A percentile compares a stretch with the other conserved stretches of the same genome.
Evolutionary conservation across 1,140 invertebrate genomes (phyloP).

Genomic region (Drosophila pallidifrons): DNA sequence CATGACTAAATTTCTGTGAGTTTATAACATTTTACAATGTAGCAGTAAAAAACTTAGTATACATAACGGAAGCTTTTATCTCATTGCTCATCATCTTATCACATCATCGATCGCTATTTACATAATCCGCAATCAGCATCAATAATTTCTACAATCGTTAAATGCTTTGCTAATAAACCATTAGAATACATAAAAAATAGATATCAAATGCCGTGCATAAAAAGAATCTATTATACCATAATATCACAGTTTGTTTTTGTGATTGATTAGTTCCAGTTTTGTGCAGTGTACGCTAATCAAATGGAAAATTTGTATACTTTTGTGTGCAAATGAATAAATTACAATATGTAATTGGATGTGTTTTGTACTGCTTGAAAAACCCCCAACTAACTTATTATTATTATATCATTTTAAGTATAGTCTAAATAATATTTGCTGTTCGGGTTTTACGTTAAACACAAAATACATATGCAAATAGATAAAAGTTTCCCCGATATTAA

Average conservation of each 20-base stretch:
- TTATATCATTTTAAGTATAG: constrained; percentile 28
- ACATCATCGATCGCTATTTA: neutral
- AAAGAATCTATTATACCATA: neutral
- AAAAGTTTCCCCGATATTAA: constrained; percentile 24
- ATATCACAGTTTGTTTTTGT: neutral
- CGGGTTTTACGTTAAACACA: constrained; percentile 26
- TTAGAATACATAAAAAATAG: neutral
- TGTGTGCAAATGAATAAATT: constrained; percentile 62
- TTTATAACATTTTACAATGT: neutral
- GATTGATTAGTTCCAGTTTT: constrained; percentile 27
- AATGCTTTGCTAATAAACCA: neutral
- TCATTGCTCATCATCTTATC: constrained; percentile 11
- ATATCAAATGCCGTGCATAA: neutral
- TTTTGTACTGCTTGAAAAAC: constrained; percentile 23
- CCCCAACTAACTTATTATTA: constrained; percentile 25
- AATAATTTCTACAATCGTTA: neutral
- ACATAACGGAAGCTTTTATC: constrained; percentile 10
- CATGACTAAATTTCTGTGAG: constrained; percentile 1
- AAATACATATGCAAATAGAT: constrained; percentile 21
- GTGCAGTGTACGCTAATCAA: constrained; percentile 44
- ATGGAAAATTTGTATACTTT: constrained; percentile 61
- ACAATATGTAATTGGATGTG: constrained; percentile 41
- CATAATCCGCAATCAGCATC: neutral
- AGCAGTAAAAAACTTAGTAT: neutral
- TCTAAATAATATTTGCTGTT: constrained; percentile 10